Percentiles rank a stretch among this genome's conserved stretches.
Evolutionary conservation across 2,888 invertebrate species (phyloP).

Genomic region (Agonopterix alstromeriana): DNA sequence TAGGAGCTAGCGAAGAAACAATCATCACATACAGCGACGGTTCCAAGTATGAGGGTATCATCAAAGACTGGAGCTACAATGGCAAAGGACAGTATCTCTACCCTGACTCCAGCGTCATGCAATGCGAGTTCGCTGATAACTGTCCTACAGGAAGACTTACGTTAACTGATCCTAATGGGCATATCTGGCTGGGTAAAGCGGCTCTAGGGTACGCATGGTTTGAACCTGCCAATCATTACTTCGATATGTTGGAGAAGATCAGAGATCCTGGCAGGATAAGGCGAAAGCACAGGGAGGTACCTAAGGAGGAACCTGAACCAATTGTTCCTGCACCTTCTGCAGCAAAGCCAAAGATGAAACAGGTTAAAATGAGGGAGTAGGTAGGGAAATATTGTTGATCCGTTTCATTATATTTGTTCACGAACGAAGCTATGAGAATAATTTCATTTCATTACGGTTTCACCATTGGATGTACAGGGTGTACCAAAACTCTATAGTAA

Average conservation of each 20-base stretch:
- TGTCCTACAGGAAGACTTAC: conserved; percentile 56
- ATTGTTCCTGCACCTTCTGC: conserved; percentile 13
- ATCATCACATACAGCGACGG: conserved; percentile 60
- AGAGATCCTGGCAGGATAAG: conserved; percentile 19
- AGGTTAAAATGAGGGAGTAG: neutral
- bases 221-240: conserved; percentile 60
- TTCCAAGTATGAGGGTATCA: conserved; percentile 64
- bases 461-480: too few relatives aligned
- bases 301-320: conserved; percentile 7
- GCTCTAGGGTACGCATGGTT: conserved; percentile 55
- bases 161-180: conserved; percentile 70
- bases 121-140: conserved; percentile 68
- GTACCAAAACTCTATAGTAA: too few relatives aligned
- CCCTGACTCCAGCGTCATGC: conserved; percentile 64
- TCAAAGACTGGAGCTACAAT: conserved; percentile 64
- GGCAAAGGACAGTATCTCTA: conserved; percentile 69
- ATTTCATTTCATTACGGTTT: too few relatives aligned
- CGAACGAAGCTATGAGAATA: too few relatives aligned
- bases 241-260: conserved; percentile 42
- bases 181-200: conserved; percentile 68
- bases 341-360: neutral
- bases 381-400: too few relatives aligned
- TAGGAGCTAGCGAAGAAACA: conserved; percentile 45
- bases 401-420: too few relatives aligned
- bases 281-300: conserved; percentile 6